Conservation (phyloP, 2,888 invertebrate genomes). For the Hypomecis punctinalis region DNA sequence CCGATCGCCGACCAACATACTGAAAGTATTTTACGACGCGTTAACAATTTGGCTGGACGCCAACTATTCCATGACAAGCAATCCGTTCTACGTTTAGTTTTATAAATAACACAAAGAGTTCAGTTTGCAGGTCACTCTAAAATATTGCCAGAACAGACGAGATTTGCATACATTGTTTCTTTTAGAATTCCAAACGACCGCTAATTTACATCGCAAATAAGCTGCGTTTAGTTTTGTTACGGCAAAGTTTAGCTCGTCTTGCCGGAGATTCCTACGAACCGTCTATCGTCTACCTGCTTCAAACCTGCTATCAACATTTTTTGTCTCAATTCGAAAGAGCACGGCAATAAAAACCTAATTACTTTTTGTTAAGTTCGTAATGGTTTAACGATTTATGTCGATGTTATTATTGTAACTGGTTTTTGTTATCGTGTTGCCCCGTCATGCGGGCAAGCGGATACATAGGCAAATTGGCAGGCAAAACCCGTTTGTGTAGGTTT, state of each 20-base stretch:
- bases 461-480: slow-evolving; percentile 58
- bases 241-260: slow-evolving; percentile 25
- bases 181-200: slow-evolving; percentile 21
- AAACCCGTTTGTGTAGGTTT: slow-evolving; percentile 63
- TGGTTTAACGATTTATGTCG: slow-evolving; percentile 54
- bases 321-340: slow-evolving; percentile 43
- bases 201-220: slow-evolving; percentile 20
- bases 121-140: slow-evolving; percentile 56
- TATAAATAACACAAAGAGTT: slow-evolving; percentile 70
- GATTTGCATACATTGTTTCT: slow-evolving; percentile 46
- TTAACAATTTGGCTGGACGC: slow-evolving; percentile 69
- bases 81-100: slow-evolving; percentile 65
- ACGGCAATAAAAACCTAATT: slow-evolving; percentile 55
- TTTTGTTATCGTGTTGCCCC: slow-evolving; percentile 51
- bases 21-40: slow-evolving; percentile 64
- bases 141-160: slow-evolving; percentile 47
- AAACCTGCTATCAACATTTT: slow-evolving; percentile 36
- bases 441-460: slow-evolving; percentile 62
- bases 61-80: slow-evolving; percentile 78
- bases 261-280: slow-evolving; percentile 2
- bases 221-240: slow-evolving; percentile 27
- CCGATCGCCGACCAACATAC: slow-evolving; percentile 75
- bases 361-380: slow-evolving; percentile 55
- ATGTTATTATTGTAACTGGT: slow-evolving; percentile 51
- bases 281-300: slow-evolving; percentile 34